Conservation (phyloP, 2,113 vertebrate genomes). For the Dicrurus megarhynchus region DNA sequence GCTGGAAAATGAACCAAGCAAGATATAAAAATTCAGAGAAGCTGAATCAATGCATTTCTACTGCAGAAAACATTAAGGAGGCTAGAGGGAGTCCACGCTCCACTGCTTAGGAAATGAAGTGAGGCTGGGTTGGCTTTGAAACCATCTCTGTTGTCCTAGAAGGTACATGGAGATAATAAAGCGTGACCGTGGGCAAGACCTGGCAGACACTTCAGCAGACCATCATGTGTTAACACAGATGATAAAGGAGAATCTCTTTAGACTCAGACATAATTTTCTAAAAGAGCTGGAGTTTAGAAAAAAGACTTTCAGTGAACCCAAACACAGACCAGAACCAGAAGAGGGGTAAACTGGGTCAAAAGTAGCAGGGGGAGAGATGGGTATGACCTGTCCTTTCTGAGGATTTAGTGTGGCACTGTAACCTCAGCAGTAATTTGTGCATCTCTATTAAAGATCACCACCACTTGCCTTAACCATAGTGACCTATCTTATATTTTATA, state of each 20-base stretch:
- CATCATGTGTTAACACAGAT: neutral
- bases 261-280: neutral
- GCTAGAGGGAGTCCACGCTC: constrained; percentile 60
- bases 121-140: neutral
- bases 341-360: neutral
- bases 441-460: neutral
- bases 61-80: constrained; percentile 34
- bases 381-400: neutral
- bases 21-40: neutral
- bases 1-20: constrained; percentile 6
- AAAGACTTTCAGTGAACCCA: neutral
- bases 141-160: neutral
- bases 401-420: neutral
- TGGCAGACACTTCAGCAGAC: neutral
- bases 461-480: neutral
- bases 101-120: constrained; percentile 29
- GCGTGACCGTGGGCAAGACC: neutral
- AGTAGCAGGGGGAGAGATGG: neutral
- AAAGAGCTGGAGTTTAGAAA: neutral
- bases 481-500: neutral
- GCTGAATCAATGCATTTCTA: neutral
- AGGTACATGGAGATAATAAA: neutral
- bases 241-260: neutral
- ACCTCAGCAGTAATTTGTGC: neutral
- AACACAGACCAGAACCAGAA: neutral